Evolutionary conservation across 2,113 vertebrate species (phyloP).

Genomic region (Gyps fulvus): DNA sequence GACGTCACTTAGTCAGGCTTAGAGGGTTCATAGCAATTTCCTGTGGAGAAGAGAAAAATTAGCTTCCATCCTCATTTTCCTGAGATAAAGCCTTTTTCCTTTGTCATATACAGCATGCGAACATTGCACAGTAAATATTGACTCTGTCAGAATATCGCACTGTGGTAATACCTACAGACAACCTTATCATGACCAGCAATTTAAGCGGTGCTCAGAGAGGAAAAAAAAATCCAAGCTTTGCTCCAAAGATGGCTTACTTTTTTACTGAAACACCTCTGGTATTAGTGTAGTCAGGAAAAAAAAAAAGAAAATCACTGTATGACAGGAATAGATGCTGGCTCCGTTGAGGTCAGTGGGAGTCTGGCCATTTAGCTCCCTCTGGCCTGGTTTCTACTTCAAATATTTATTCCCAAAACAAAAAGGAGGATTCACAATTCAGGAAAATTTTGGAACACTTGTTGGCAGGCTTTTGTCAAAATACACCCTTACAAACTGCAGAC

Average conservation of each 20-base stretch:
- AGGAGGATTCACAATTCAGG: conserved; percentile 38
- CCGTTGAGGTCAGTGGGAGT: background rate
- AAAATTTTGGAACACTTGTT: background rate
- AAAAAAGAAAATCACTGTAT: background rate
- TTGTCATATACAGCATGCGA: background rate
- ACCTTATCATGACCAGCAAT: background rate
- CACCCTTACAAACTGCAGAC: background rate
- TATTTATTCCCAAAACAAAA: conserved; percentile 32
- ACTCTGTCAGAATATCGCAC: background rate
- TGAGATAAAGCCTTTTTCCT: background rate
- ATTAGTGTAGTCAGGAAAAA: background rate
- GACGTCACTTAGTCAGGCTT: background rate
- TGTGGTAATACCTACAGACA: background rate
- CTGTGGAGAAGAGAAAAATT: background rate
- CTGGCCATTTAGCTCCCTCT: background rate
- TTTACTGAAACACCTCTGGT: background rate
- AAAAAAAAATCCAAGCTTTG: background rate
- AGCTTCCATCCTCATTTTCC: background rate
- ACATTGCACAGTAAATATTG: background rate
- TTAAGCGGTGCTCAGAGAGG: background rate
- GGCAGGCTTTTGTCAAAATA: conserved; percentile 6
- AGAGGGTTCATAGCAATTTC: background rate
- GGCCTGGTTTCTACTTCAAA: background rate
- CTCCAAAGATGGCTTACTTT: background rate
- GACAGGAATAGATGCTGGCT: conserved; percentile 6